These are phyloP conservation scores for Gallinago paraguaiae DNA, from an alignment of 2,113 vertebrate species.

Conservation along the genomic window DNA sequence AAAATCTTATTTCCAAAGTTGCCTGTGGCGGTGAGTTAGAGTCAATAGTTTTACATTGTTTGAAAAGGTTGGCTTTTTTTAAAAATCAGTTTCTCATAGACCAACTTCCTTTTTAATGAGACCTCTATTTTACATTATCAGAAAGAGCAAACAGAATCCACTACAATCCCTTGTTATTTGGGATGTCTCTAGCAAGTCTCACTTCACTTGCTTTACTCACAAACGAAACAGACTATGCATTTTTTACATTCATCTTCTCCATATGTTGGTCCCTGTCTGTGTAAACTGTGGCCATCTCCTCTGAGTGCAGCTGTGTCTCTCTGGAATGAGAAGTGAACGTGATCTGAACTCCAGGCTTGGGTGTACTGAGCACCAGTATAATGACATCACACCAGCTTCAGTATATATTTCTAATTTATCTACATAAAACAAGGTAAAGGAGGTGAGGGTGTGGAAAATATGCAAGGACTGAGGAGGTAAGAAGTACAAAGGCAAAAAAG, in stretches of 20 bases:
- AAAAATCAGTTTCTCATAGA: background rate
- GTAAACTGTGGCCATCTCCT: background rate
- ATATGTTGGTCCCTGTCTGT: background rate
- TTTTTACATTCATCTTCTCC: background rate
- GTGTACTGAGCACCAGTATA: fast-evolving
- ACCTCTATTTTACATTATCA: background rate
- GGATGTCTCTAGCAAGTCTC: background rate
- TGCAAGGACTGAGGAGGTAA: background rate
- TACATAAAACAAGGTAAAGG: background rate
- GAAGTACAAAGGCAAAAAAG: background rate
- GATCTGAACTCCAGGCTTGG: background rate
- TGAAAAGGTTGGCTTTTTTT: background rate
- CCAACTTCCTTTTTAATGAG: background rate
- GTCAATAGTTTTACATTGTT: background rate
- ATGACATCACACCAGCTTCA: background rate
- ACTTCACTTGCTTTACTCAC: background rate
- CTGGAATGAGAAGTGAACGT: background rate
- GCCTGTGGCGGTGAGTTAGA: background rate
- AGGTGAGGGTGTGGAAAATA: background rate
- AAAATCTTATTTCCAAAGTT: background rate
- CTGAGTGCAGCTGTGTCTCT: background rate
- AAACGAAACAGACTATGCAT: background rate
- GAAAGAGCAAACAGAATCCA: background rate
- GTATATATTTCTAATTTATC: background rate
- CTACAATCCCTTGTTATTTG: background rate